Evolutionary conservation across 1,140 invertebrate genomes (phyloP).

Genomic region (Zaprionus kolodkinae): DNA sequence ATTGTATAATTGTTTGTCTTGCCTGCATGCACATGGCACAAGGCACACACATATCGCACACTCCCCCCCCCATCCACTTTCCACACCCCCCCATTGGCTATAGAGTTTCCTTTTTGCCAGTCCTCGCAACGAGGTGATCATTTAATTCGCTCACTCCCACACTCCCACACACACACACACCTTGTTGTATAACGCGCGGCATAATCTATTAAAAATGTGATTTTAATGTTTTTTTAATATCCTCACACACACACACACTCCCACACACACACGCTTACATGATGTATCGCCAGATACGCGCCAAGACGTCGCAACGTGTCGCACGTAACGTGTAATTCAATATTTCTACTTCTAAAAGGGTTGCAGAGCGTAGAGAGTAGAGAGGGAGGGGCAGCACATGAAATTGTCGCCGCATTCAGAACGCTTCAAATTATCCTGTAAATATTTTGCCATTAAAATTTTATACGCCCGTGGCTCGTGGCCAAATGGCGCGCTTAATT

Average conservation of each 20-base stretch:
- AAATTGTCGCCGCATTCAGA: neutral
- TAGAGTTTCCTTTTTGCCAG: neutral
- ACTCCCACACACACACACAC: neutral
- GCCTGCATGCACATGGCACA: slow-evolving; percentile 17
- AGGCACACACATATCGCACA: no score
- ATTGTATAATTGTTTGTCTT: slow-evolving; percentile 52
- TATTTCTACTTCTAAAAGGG: slow-evolving; percentile 33
- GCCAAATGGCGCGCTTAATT: slow-evolving; percentile 36
- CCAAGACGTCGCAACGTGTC: slow-evolving; percentile 18
- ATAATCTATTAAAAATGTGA: slow-evolving; percentile 73
- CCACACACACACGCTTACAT: slow-evolving; percentile 4
- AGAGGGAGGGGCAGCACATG: neutral
- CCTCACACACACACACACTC: neutral
- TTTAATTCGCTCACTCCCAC: neutral
- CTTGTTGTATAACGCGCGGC: neutral
- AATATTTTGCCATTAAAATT: slow-evolving; percentile 52
- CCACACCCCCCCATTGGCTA: no score
- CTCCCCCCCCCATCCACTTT: neutral
- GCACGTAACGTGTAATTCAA: slow-evolving; percentile 39
- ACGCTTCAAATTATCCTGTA: slow-evolving; percentile 25
- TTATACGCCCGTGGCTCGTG: slow-evolving; percentile 18
- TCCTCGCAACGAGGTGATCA: neutral
- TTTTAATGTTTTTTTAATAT: slow-evolving; percentile 72
- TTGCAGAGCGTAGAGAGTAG: neutral
- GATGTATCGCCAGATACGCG: slow-evolving; percentile 29